phyloP scores from a whole-genome alignment of 2,797 vertebrate species.

The Squalus acanthias region DNA sequence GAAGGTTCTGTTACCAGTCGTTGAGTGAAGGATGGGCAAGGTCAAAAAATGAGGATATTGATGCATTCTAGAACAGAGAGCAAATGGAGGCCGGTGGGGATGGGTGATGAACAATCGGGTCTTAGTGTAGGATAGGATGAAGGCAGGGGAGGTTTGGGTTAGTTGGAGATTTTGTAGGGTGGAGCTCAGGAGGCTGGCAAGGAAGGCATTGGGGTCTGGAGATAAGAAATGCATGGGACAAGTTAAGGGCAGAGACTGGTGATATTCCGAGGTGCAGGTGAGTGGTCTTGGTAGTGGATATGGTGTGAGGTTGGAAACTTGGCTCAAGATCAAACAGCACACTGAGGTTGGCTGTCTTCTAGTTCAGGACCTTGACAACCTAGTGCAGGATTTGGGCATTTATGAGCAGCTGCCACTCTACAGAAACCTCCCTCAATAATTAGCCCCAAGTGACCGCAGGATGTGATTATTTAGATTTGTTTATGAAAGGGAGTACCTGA shows the following conservation, averaged over 20 bases:
- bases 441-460: too few relatives aligned
- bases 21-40: not conserved
- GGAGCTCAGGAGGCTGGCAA: not conserved
- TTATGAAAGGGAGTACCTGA: too few relatives aligned
- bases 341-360: too few relatives aligned
- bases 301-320: too few relatives aligned
- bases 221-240: not conserved
- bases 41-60: not conserved
- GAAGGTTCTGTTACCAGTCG: not conserved
- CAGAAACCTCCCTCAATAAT: too few relatives aligned
- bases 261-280: not conserved
- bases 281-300: not conserved
- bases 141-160: not conserved
- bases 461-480: too few relatives aligned
- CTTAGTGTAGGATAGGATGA: not conserved
- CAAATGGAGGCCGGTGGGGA: not conserved
- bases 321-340: too few relatives aligned
- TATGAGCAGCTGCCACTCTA: too few relatives aligned
- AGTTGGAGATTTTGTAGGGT: not conserved
- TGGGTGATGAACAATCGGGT: not conserved
- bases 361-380: too few relatives aligned
- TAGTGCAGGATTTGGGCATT: too few relatives aligned
- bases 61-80: not conserved
- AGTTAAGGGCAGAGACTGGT: not conserved
- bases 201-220: not conserved